Conservation (phyloP, 2,797 vertebrate species). For the Delichon dasypus region DNA sequence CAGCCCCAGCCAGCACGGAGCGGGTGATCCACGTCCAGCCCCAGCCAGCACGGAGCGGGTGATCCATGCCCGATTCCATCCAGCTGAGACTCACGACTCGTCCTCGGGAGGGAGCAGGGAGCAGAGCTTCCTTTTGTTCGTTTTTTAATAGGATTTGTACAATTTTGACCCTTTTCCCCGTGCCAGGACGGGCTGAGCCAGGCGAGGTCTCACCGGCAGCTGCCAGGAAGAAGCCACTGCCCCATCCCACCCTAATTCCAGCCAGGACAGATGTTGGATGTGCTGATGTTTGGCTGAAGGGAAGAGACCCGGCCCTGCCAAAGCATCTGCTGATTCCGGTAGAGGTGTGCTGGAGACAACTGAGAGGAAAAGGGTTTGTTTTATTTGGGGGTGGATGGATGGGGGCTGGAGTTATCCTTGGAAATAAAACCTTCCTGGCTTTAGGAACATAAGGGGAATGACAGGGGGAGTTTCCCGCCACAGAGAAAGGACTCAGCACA, state of each 20-base stretch:
- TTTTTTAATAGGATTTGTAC: not conserved
- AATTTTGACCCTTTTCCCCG: not conserved
- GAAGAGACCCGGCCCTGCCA: not conserved
- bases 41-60: too few relatives aligned
- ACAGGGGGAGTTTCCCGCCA: accelerated
- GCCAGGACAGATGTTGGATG: not conserved
- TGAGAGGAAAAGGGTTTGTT: not conserved
- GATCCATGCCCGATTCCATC: not conserved
- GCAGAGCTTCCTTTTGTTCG: not conserved
- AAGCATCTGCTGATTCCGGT: not conserved
- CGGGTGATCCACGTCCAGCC: too few relatives aligned
- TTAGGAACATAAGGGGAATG: not conserved
- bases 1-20: too few relatives aligned
- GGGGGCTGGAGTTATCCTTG: not conserved
- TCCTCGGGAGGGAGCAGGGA: not conserved
- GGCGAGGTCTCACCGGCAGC: not conserved
- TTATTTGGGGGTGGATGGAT: too few relatives aligned
- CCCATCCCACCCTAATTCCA: not conserved
- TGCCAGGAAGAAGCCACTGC: not conserved
- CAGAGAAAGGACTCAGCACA: not conserved
- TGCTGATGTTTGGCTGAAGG: not conserved
- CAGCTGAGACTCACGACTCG: not conserved
- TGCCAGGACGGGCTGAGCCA: not conserved
- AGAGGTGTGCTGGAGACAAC: not conserved
- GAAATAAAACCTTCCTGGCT: not conserved